These are phyloP conservation scores for Xestoiulus laeticollis DNA, from an alignment of 2,888 invertebrate genomes.

Conservation along the genomic window DNA sequence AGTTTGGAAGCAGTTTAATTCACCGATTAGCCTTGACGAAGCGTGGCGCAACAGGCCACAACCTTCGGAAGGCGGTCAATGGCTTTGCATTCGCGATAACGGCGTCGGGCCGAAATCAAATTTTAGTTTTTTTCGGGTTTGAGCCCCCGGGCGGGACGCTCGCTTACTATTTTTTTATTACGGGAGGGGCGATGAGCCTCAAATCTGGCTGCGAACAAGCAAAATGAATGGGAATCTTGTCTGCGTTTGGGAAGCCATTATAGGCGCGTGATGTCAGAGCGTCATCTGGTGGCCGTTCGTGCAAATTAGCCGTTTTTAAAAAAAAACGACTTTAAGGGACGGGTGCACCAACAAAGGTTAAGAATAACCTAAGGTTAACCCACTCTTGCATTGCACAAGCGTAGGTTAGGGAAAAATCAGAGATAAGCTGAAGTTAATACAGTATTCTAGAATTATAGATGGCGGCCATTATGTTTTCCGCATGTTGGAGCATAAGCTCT, in stretches of 20 bases:
- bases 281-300: background rate
- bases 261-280: background rate
- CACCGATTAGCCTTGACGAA: background rate
- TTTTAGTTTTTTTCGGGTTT: background rate
- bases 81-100: background rate
- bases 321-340: no score
- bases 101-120: conserved; percentile 20
- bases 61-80: conserved; percentile 25
- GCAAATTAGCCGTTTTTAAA: background rate
- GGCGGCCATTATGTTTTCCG: no score
- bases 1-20: background rate
- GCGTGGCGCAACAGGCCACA: background rate
- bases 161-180: background rate
- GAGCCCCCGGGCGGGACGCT: conserved; percentile 14
- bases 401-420: no score
- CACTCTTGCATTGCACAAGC: no score
- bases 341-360: no score
- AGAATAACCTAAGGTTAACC: no score
- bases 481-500: no score
- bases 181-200: background rate
- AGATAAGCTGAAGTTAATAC: no score
- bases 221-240: background rate
- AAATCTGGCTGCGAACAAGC: conserved; percentile 4
- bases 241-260: background rate
- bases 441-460: background rate